Evolutionary conservation across 2,888 invertebrate species (phyloP).

Genomic region (Aromia moschata): DNA sequence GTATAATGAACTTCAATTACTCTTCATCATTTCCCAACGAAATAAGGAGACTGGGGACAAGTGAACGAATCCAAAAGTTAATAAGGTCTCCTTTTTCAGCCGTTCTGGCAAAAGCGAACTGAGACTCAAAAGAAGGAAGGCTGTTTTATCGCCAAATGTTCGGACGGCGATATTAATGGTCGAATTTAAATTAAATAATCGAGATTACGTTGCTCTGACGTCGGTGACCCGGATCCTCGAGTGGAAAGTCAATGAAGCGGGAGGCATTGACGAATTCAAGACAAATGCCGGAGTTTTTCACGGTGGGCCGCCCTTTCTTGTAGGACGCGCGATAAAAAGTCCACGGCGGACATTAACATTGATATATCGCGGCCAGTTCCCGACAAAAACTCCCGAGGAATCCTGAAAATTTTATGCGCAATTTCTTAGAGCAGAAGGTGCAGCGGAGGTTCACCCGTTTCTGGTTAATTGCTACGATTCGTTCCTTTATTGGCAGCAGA

Average conservation of each 20-base stretch:
- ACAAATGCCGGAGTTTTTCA: slow-evolving; percentile 39
- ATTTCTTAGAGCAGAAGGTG: slow-evolving; percentile 30
- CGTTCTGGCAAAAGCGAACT: no score
- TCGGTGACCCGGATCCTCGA: not conserved
- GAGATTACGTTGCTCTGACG: not conserved
- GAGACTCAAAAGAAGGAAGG: no score
- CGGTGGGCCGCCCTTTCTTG: slow-evolving; percentile 30
- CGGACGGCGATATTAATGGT: not conserved
- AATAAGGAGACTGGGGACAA: no score
- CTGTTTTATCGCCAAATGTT: no score
- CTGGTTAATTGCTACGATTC: no score
- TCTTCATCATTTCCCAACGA: no score
- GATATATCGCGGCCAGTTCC: slow-evolving; percentile 28
- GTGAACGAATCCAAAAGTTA: no score
- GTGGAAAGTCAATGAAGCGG: slow-evolving; percentile 22
- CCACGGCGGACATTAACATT: slow-evolving; percentile 25
- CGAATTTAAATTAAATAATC: not conserved
- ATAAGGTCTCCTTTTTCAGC: no score
- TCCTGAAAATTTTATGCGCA: slow-evolving; percentile 36
- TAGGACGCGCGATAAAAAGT: slow-evolving; percentile 37
- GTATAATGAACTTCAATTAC: no score
- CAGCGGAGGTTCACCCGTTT: slow-evolving; percentile 14
- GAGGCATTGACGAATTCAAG: slow-evolving; percentile 40
- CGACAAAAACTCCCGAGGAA: slow-evolving; percentile 17
- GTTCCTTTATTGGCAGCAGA: no score